Conservation (phyloP, 1,140 invertebrate species). For the Zaprionus davidi region DNA sequence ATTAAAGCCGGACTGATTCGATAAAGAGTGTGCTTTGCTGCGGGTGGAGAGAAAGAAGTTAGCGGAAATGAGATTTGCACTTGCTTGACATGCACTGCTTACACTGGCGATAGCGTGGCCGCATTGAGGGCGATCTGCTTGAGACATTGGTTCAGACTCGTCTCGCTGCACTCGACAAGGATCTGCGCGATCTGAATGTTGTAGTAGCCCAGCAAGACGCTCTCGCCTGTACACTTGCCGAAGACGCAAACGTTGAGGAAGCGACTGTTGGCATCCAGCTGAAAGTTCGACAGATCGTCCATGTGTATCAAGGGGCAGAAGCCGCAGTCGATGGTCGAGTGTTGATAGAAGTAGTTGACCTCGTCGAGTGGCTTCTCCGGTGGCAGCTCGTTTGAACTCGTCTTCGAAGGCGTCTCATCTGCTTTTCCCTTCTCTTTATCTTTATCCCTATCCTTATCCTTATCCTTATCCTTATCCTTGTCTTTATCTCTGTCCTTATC, state of each 20-base stretch:
- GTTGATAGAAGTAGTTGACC: conserved; percentile 77
- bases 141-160: conserved; percentile 91
- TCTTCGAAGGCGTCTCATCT: conserved; percentile 27
- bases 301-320: conserved; percentile 88
- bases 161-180: conserved; percentile 91
- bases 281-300: conserved; percentile 90
- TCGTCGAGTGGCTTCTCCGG: conserved; percentile 43
- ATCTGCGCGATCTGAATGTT: conserved; percentile 92
- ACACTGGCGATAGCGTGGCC: conserved; percentile 86
- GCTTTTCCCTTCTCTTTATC: conserved; percentile 36
- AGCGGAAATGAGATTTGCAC: background rate
- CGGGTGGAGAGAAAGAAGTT: background rate
- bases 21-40: conserved; percentile 86
- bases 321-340: conserved; percentile 83
- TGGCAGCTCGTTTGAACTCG: conserved; percentile 1
- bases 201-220: conserved; percentile 90
- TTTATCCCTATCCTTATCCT: conserved; percentile 29
- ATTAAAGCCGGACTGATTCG: conserved; percentile 93
- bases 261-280: conserved; percentile 88
- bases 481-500: conserved; percentile 24
- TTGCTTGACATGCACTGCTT: conserved; percentile 45
- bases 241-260: conserved; percentile 94
- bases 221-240: conserved; percentile 86
- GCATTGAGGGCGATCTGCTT: conserved; percentile 90
- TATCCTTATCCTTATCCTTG: conserved; percentile 23